A percentile compares a stretch with the other conserved stretches of the same genome.
Evolutionary conservation across 2,113 vertebrate species (phyloP).

Genomic region (Eolophus roseicapilla): DNA sequence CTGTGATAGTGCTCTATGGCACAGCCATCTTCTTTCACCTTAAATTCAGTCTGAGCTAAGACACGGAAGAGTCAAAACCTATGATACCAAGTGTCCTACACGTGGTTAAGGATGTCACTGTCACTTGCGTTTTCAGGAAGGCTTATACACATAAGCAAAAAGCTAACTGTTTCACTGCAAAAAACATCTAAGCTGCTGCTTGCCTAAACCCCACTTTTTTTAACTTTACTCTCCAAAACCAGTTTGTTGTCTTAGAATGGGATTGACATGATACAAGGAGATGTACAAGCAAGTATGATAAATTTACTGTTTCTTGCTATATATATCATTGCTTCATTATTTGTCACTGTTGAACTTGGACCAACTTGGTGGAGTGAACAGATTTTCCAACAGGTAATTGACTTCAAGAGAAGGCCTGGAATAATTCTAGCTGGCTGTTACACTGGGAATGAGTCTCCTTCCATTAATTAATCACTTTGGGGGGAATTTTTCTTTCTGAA

Average conservation of each 20-base stretch:
- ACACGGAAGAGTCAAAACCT: neutral
- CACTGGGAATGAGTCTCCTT: slow-evolving; percentile 12
- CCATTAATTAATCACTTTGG: slow-evolving; percentile 56
- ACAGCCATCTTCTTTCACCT: neutral
- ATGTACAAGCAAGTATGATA: neutral
- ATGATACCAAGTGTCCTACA: neutral
- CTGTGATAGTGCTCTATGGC: neutral
- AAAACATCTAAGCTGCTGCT: neutral
- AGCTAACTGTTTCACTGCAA: neutral
- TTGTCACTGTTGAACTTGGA: slow-evolving; percentile 56
- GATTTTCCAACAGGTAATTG: slow-evolving; percentile 63
- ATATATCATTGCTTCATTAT: neutral
- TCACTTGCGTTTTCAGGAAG: neutral
- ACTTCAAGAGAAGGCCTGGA: slow-evolving; percentile 32
- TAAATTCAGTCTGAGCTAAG: neutral
- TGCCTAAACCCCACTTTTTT: neutral
- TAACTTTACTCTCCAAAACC: neutral
- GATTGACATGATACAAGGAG: neutral
- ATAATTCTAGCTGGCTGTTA: slow-evolving; percentile 51
- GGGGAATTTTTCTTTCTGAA: slow-evolving; percentile 40
- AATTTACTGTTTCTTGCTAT: neutral
- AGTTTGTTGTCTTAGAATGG: neutral
- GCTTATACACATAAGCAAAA: neutral
- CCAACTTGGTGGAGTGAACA: neutral
- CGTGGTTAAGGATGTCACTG: neutral